These are phyloP conservation scores for Polypedilum pembai DNA, from an alignment of 1,140 invertebrate species.

Conservation along the genomic window DNA sequence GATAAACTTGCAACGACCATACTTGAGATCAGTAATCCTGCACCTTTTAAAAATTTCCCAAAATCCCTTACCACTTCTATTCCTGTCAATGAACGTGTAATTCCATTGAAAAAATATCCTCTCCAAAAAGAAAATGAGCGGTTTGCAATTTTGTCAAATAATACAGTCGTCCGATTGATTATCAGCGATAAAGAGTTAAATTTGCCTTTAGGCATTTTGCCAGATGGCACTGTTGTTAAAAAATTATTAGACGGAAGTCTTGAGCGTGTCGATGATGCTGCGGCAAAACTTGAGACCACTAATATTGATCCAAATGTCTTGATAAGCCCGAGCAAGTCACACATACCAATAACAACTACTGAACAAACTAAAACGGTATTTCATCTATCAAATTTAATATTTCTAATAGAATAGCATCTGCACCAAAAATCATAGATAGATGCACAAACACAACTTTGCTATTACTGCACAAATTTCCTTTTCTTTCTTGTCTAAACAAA, in stretches of 20 bases:
- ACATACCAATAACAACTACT: background rate
- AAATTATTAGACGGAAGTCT: slow-evolving; percentile 63
- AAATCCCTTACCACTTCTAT: slow-evolving; percentile 29
- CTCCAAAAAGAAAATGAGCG: slow-evolving; percentile 57
- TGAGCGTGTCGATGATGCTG: slow-evolving; percentile 54
- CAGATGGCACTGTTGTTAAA: slow-evolving; percentile 62
- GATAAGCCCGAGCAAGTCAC: slow-evolving; percentile 45
- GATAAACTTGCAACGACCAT: background rate
- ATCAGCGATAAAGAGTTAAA: slow-evolving; percentile 52
- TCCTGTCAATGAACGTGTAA: slow-evolving; percentile 28
- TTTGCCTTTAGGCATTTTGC: slow-evolving; percentile 53
- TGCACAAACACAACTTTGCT: too few species aligned
- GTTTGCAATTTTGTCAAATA: slow-evolving; percentile 64
- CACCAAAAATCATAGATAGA: too few species aligned
- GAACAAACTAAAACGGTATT: slow-evolving; percentile 22
- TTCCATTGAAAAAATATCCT: slow-evolving; percentile 34
- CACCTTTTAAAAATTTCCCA: slow-evolving; percentile 25
- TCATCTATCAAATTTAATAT: slow-evolving; percentile 7
- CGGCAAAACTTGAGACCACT: slow-evolving; percentile 29
- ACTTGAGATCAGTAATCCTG: slow-evolving; percentile 29
- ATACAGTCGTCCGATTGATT: slow-evolving; percentile 62
- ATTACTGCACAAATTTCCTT: too few species aligned
- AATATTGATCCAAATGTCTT: slow-evolving; percentile 48
- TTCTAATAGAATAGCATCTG: background rate
- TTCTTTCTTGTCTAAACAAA: too few species aligned